These are phyloP conservation scores for Solenopsis fugax DNA, from an alignment of 1,140 invertebrate species.

Conservation along the genomic window DNA sequence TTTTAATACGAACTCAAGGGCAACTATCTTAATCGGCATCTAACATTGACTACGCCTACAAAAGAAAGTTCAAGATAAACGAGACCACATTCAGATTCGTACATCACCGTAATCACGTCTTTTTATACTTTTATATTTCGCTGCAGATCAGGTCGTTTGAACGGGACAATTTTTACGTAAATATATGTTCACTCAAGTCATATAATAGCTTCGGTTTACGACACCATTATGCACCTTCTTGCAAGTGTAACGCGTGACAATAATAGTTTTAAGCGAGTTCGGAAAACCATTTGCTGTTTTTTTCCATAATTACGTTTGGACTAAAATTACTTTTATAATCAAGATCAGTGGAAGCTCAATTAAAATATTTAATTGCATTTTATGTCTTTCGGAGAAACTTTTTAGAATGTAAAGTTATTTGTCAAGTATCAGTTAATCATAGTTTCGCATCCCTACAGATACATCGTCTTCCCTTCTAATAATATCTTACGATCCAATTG, in stretches of 20 bases:
- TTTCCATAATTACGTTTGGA: slow-evolving; percentile 10
- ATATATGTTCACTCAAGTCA: slow-evolving; percentile 38
- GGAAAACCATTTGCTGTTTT: slow-evolving; percentile 36
- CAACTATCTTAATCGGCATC: slow-evolving; percentile 37
- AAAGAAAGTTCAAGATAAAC: slow-evolving; percentile 55
- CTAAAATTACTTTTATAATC: background rate
- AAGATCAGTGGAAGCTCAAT: background rate
- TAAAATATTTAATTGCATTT: slow-evolving; percentile 29
- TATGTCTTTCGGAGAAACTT: slow-evolving; percentile 2
- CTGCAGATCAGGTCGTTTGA: slow-evolving; percentile 29
- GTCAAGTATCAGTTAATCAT: slow-evolving; percentile 26
- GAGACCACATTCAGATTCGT: slow-evolving; percentile 48
- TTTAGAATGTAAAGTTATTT: slow-evolving; percentile 30
- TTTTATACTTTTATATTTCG: slow-evolving; percentile 82
- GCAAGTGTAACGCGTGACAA: slow-evolving; percentile 68
- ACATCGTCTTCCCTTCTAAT: slow-evolving; percentile 63
- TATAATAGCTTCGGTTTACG: slow-evolving; percentile 49
- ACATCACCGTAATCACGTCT: slow-evolving; percentile 63
- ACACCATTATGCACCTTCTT: slow-evolving; percentile 47
- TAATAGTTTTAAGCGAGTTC: slow-evolving; percentile 71
- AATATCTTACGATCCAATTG: slow-evolving; percentile 32
- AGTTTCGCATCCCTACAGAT: slow-evolving; percentile 20
- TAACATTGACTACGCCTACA: slow-evolving; percentile 51
- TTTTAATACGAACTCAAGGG: slow-evolving; percentile 45
- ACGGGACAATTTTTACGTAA: slow-evolving; percentile 54